Conservation (phyloP, 2,113 vertebrate species). For the Myxocyprinus asiaticus region DNA sequence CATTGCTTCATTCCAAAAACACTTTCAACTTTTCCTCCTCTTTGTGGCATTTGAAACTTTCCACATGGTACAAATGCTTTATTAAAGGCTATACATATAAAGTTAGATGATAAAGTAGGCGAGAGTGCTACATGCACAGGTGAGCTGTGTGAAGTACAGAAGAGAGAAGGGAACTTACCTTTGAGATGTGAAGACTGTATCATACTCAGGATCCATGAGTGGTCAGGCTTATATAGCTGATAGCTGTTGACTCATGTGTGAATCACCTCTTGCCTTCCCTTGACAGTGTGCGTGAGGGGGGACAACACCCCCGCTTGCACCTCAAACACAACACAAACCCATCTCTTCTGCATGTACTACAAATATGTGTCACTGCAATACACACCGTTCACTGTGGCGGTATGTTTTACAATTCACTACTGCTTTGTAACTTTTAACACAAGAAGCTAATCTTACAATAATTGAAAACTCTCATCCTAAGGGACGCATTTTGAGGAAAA, state of each 20-base stretch:
- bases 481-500: background rate
- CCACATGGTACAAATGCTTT: background rate
- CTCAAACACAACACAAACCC: constrained; percentile 31
- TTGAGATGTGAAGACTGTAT: constrained; percentile 51
- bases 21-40: background rate
- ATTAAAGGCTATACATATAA: too few relatives aligned
- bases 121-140: background rate
- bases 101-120: background rate
- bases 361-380: constrained; percentile 6
- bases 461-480: too few relatives aligned
- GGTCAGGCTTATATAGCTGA: constrained; percentile 56
- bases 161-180: constrained; percentile 45
- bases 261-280: constrained; percentile 55
- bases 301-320: constrained; percentile 16
- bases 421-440: background rate
- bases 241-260: constrained; percentile 58
- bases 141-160: background rate
- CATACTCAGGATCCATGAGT: constrained; percentile 54
- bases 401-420: background rate
- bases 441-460: too few relatives aligned
- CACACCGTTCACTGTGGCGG: background rate
- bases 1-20: constrained; percentile 2
- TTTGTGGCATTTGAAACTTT: background rate
- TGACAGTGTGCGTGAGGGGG: constrained; percentile 3
- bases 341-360: background rate